Evolutionary conservation across 2,797 vertebrate genomes (phyloP).

Genomic region (Rhinichthys osculus): DNA sequence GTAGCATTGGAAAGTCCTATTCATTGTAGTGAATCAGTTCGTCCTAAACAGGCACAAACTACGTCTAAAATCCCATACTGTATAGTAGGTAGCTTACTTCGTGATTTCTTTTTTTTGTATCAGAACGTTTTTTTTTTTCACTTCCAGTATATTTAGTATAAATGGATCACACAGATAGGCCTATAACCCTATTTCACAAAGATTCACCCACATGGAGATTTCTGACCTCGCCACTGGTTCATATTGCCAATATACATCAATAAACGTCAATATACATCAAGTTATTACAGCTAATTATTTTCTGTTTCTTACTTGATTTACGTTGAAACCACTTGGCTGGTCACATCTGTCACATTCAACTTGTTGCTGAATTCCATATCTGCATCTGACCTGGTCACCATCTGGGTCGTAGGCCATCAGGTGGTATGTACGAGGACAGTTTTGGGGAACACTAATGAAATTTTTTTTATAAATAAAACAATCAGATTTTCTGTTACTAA

Average conservation of each 20-base stretch:
- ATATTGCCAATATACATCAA: background rate
- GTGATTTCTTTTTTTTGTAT: too few relatives aligned
- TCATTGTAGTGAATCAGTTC: background rate
- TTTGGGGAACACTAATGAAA: slow-evolving; percentile 52
- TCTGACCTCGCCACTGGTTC: background rate
- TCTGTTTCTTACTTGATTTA: slow-evolving; percentile 33
- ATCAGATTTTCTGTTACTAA: background rate
- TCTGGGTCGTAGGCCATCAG: slow-evolving; percentile 61
- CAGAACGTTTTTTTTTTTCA: too few relatives aligned
- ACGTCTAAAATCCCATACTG: too few relatives aligned
- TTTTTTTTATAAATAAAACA: too few relatives aligned
- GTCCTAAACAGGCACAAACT: background rate
- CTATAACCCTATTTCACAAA: background rate
- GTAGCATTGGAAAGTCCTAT: background rate
- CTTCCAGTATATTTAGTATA: too few relatives aligned
- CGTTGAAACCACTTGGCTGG: slow-evolving; percentile 29
- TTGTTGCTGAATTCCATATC: slow-evolving; percentile 35
- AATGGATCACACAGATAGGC: too few relatives aligned
- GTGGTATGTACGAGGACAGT: slow-evolving; percentile 61
- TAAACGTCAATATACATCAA: background rate
- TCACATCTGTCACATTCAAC: slow-evolving; percentile 56
- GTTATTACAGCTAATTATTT: background rate
- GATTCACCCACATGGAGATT: background rate
- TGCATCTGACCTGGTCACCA: slow-evolving; percentile 64
- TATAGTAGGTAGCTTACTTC: too few relatives aligned